A percentile compares a stretch with the other conserved stretches of the same genome.
These are phyloP conservation scores for Betta splendens DNA, from an alignment of 2,797 vertebrate genomes.

Conservation along the genomic window DNA sequence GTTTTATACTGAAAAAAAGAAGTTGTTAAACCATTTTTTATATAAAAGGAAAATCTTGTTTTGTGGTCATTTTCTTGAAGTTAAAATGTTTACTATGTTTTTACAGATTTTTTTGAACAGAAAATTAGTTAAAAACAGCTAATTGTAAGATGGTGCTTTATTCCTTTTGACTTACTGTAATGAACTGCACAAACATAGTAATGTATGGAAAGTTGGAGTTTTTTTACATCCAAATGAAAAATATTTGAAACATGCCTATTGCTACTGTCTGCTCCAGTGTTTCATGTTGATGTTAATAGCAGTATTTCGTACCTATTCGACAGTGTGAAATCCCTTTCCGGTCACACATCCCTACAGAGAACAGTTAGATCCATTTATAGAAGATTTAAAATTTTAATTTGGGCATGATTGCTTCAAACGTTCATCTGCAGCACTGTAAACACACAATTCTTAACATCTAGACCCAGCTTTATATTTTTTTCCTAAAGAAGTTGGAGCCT, in stretches of 20 bases:
- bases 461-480: background rate
- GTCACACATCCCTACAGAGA: background rate
- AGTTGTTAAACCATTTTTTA: constrained; percentile 94
- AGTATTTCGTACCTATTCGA: constrained; percentile 20
- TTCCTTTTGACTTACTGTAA: constrained; percentile 56
- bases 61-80: constrained; percentile 77
- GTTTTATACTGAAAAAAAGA: constrained; percentile 96
- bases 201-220: constrained; percentile 53
- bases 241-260: constrained; percentile 27
- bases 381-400: background rate
- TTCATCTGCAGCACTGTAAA: constrained; percentile 23
- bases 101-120: constrained; percentile 47
- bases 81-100: constrained; percentile 67
- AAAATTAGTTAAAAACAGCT: constrained; percentile 34
- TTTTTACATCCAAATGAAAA: constrained; percentile 50
- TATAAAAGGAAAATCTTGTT: constrained; percentile 83
- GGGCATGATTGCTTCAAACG: constrained; percentile 12
- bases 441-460: constrained; percentile 27
- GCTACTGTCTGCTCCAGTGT: constrained; percentile 38
- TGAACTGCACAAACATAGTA: constrained; percentile 59
- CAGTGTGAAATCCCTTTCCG: constrained; percentile 29
- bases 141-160: constrained; percentile 62
- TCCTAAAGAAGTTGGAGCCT: constrained; percentile 14
- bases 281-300: constrained; percentile 42
- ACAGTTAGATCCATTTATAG: background rate